These are phyloP conservation scores for Phaedon cochleariae DNA, from an alignment of 2,888 invertebrate species.

Conservation along the genomic window DNA sequence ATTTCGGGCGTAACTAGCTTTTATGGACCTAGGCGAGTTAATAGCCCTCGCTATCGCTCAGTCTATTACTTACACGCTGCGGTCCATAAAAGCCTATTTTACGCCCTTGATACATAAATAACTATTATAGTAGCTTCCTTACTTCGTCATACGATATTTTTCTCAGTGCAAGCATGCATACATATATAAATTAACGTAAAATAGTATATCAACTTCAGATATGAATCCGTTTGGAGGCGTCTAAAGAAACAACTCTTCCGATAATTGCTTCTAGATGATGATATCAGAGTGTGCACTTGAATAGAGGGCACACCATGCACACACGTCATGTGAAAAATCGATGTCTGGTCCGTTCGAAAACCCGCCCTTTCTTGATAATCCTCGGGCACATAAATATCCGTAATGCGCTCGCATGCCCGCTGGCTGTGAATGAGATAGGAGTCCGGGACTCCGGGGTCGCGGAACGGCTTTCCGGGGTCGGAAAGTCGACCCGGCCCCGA, in stretches of 20 bases:
- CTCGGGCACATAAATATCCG: slow-evolving; percentile 60
- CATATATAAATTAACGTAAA: no score
- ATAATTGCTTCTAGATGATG: slow-evolving; percentile 32
- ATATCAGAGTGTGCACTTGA: slow-evolving; percentile 50
- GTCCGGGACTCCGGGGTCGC: slow-evolving; percentile 36
- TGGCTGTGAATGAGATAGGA: slow-evolving; percentile 62
- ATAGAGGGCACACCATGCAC: slow-evolving; percentile 53
- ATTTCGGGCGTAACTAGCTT: no score
- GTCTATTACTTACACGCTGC: no score
- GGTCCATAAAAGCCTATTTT: no score
- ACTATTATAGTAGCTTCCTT: no score
- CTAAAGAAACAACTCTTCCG: background rate
- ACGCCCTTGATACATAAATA: no score
- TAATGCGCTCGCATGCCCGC: slow-evolving; percentile 61
- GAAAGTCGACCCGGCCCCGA: slow-evolving; percentile 21
- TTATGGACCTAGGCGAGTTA: no score
- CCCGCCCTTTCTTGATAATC: slow-evolving; percentile 62
- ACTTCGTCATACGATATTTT: no score
- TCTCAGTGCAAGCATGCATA: no score
- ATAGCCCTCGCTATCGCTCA: no score
- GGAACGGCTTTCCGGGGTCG: slow-evolving; percentile 37
- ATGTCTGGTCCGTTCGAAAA: slow-evolving; percentile 55
- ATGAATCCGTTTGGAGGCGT: no score
- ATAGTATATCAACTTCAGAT: no score
- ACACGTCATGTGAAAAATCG: slow-evolving; percentile 58